phyloP scores from a whole-genome alignment of 2,113 vertebrate genomes.

The Oenanthe melanoleuca region DNA sequence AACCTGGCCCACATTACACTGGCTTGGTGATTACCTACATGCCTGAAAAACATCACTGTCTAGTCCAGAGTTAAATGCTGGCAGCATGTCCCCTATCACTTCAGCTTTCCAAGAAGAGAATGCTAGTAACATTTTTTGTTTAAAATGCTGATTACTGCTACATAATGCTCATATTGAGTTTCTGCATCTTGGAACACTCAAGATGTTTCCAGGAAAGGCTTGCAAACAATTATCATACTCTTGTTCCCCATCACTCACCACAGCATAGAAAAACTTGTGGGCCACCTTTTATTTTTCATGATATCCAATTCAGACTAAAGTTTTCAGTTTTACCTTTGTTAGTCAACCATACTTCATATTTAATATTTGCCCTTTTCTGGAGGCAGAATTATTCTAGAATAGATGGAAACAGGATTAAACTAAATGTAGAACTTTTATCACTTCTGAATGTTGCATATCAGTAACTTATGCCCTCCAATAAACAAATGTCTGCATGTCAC shows the following conservation, averaged over 20 bases:
- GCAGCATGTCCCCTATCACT: not conserved
- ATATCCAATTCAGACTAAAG: not conserved
- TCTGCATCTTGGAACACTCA: not conserved
- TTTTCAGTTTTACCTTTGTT: not conserved
- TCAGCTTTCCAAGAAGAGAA: not conserved
- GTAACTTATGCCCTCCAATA: not conserved
- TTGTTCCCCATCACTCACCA: not conserved
- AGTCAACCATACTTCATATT: not conserved
- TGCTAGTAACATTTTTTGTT: not conserved
- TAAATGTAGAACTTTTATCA: not conserved
- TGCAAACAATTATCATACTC: not conserved
- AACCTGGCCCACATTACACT: not conserved
- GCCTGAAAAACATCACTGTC: not conserved
- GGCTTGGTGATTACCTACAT: not conserved
- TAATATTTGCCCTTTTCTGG: not conserved
- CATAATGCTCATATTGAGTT: not conserved
- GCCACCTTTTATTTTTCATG: not conserved
- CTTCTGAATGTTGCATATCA: not conserved
- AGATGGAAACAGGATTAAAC: not conserved
- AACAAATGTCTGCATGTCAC: not conserved
- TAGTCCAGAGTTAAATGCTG: not conserved
- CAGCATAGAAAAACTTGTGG: not conserved
- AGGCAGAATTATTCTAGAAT: not conserved
- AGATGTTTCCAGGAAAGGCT: not conserved
- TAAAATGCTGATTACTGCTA: not conserved